A percentile compares a stretch with the other conserved stretches of the same genome.
These are phyloP conservation scores for Pseudachorutes palmiensis DNA, from an alignment of 1,140 invertebrate species.

Conservation along the genomic window DNA sequence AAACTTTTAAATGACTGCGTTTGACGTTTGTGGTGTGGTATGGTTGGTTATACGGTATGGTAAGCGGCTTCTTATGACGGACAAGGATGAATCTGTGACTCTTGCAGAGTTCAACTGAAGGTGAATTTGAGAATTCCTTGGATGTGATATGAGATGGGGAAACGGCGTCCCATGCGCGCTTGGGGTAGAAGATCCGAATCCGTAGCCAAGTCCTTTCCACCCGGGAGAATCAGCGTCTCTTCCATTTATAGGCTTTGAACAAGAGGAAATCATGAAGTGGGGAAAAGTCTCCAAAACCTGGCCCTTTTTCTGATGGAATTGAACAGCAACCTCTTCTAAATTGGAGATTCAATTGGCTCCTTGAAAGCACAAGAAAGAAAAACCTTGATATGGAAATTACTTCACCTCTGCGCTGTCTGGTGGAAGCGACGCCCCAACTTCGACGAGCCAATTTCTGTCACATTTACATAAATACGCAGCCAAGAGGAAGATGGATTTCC, in stretches of 20 bases:
- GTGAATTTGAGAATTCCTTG: not conserved
- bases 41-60: too few relatives aligned
- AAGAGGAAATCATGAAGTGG: conserved; percentile 8
- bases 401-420: too few relatives aligned
- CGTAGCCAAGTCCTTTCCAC: not conserved
- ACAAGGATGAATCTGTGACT: not conserved
- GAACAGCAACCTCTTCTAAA: not conserved
- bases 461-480: not conserved
- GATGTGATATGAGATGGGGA: not conserved
- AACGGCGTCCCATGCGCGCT: not conserved
- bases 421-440: too few relatives aligned
- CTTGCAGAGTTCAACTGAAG: not conserved
- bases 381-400: not conserved
- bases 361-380: too few relatives aligned
- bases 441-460: not conserved
- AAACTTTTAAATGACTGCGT: too few relatives aligned
- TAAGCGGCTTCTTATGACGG: too few relatives aligned
- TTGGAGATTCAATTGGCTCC: conserved; percentile 5
- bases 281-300: not conserved
- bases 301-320: not conserved
- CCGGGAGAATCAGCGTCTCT: not conserved
- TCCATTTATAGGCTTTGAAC: conserved; percentile 2
- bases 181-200: not conserved
- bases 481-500: not conserved
- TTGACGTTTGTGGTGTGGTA: too few relatives aligned